These are phyloP conservation scores for Coleophora deauratella DNA, from an alignment of 2,888 invertebrate genomes.

Conservation along the genomic window DNA sequence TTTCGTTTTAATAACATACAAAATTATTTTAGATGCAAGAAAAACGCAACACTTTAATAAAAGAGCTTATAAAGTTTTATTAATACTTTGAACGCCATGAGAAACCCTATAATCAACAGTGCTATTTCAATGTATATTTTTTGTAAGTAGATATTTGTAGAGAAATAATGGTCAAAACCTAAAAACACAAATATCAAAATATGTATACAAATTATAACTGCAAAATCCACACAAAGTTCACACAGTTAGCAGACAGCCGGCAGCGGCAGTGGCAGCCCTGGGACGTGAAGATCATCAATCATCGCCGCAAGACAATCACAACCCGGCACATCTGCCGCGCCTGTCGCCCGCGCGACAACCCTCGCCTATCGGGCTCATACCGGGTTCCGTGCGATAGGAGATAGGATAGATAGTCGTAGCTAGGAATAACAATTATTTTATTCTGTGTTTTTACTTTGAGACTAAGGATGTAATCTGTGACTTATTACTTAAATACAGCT, in stretches of 20 bases:
- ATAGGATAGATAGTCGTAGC: not conserved
- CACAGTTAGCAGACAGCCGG: not conserved
- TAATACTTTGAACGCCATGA: no score
- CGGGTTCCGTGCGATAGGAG: not conserved
- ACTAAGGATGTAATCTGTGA: not conserved
- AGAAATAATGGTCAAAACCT: no score
- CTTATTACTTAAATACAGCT: not conserved
- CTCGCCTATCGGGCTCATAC: not conserved
- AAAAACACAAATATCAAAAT: not conserved
- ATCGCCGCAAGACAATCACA: conserved; percentile 73
- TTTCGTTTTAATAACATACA: no score
- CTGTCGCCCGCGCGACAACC: conserved; percentile 17
- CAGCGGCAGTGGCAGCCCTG: conserved; percentile 49
- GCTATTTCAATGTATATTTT: no score
- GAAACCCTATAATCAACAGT: no score
- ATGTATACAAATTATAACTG: not conserved
- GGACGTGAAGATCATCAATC: conserved; percentile 70
- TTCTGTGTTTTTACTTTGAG: not conserved
- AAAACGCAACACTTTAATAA: no score
- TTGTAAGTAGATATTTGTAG: no score
- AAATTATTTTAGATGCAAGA: no score
- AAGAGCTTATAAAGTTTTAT: no score
- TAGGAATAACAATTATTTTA: not conserved
- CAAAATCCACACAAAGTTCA: not conserved
- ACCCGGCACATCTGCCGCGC: conserved; percentile 71